Percentiles rank a stretch among this genome's conserved stretches.
These are phyloP conservation scores for Otocyon megalotis DNA, from an alignment of 2,113 vertebrate genomes.

Conservation along the genomic window DNA sequence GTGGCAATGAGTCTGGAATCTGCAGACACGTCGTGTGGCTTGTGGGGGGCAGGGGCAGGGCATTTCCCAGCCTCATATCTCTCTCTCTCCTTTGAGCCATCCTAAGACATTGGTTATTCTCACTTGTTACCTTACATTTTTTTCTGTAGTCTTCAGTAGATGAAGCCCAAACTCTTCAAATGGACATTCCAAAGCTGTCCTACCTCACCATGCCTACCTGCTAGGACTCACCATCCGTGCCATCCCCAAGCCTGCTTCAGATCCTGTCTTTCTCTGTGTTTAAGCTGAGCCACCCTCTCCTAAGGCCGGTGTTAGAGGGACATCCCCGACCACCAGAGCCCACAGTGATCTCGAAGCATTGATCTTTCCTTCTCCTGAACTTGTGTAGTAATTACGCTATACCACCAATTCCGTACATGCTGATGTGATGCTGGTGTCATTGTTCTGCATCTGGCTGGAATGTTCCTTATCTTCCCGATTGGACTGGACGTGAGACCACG, in stretches of 20 bases:
- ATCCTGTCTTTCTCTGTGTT: not conserved
- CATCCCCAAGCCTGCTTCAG: not conserved
- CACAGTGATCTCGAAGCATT: not conserved
- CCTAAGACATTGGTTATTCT: not conserved
- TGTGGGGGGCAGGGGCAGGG: not conserved
- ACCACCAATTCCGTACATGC: not conserved
- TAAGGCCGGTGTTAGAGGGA: not conserved
- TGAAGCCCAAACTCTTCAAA: not conserved
- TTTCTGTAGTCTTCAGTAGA: not conserved
- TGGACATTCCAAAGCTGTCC: fast-evolving
- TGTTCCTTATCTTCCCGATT: not conserved
- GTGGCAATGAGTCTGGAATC: not conserved
- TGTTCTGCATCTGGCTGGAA: not conserved
- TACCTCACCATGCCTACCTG: not conserved
- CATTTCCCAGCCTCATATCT: not conserved
- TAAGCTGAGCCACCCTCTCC: not conserved
- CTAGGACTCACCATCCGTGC: not conserved
- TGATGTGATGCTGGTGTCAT: not conserved
- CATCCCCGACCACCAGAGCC: not conserved
- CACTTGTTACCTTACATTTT: not conserved
- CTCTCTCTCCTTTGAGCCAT: not conserved
- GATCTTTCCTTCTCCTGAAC: not conserved
- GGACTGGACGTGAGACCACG: not conserved
- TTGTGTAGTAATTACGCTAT: slow-evolving; percentile 20
- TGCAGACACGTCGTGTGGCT: not conserved